Conservation (phyloP, 2,888 invertebrate species). For the Biston stratarius region DNA sequence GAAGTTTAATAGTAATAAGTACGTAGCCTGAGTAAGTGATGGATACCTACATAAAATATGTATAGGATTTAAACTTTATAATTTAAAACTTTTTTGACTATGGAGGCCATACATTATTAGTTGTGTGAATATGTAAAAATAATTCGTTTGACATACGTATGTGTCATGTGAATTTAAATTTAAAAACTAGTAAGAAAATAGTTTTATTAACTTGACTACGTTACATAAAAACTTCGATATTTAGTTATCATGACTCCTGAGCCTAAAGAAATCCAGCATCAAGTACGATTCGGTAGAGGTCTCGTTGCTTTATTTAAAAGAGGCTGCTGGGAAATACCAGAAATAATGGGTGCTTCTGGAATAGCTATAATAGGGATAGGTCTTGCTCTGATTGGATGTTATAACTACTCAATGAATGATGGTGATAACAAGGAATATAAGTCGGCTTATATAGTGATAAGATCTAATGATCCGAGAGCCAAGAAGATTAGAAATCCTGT, state of each 20-base stretch:
- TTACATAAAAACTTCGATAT: too few species aligned
- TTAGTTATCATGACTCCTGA: slow-evolving; percentile 51
- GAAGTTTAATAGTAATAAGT: too few species aligned
- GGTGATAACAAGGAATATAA: slow-evolving; percentile 89
- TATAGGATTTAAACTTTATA: too few species aligned
- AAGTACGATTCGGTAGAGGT: slow-evolving; percentile 61
- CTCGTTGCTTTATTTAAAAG: slow-evolving; percentile 61
- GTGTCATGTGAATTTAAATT: too few species aligned
- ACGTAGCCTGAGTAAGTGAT: too few species aligned
- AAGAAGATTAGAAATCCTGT: slow-evolving; percentile 66
- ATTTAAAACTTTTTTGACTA: too few species aligned
- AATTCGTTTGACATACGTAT: too few species aligned
- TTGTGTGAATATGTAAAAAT: too few species aligned
- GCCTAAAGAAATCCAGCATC: slow-evolving; percentile 64
- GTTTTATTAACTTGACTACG: too few species aligned
- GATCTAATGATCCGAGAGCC: slow-evolving; percentile 88
- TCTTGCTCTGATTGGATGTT: slow-evolving; percentile 72
- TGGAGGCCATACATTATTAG: too few species aligned
- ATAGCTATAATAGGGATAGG: slow-evolving; percentile 86
- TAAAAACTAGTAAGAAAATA: too few species aligned
- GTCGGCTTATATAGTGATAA: slow-evolving; percentile 85
- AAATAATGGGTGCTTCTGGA: slow-evolving; percentile 87
- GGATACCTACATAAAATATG: too few species aligned
- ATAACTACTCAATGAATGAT: slow-evolving; percentile 80
- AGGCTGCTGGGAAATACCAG: slow-evolving; percentile 90